These are phyloP conservation scores for Ginglymostoma cirratum DNA, from an alignment of 2,113 vertebrate species.

Conservation along the genomic window DNA sequence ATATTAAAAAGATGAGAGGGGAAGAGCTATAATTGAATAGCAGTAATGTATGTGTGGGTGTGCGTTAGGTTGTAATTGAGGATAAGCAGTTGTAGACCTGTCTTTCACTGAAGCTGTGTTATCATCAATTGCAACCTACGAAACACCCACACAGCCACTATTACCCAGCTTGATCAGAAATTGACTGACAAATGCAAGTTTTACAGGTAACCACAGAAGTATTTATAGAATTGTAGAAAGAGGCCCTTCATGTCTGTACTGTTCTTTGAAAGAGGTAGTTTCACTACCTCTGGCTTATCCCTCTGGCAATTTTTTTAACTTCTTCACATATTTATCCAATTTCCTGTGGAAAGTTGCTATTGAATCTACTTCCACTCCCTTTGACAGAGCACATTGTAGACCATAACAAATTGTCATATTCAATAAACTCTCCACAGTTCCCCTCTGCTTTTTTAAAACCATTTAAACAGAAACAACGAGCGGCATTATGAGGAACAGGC, in stretches of 20 bases:
- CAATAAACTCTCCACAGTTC: no score
- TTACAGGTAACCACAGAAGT: not conserved
- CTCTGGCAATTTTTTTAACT: not conserved
- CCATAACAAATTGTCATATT: no score
- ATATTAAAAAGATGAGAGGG: not conserved
- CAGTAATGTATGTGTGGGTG: slow-evolving; percentile 12
- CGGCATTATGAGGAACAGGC: no score
- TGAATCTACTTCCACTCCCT: no score
- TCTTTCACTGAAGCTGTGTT: not conserved
- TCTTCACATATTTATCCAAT: not conserved
- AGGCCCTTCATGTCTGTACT: not conserved
- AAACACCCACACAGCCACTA: not conserved
- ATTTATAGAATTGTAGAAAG: no score
- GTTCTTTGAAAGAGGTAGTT: not conserved
- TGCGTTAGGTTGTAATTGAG: slow-evolving; percentile 21
- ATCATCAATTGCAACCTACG: not conserved
- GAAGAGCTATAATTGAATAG: not conserved
- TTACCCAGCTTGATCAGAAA: not conserved
- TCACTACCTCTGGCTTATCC: not conserved
- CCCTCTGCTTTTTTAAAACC: no score
- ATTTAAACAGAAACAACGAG: no score
- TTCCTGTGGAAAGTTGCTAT: not conserved
- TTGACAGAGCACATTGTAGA: no score
- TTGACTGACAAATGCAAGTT: not conserved
- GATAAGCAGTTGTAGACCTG: not conserved